A percentile compares a stretch with the other conserved stretches of the same genome.
Evolutionary conservation across 1,140 invertebrate species (phyloP).

Genomic region (Bombyx mori): ASM3026992v2 NC_085114.1:1851501-1852000

Average conservation of each 20-base stretch:
- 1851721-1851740: not conserved
- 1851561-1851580: no score
- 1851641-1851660: no score
- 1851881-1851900: conserved; percentile 70
- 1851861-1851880: conserved; percentile 74
- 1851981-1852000: conserved; percentile 45
- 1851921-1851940: conserved; percentile 64
- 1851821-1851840: conserved; percentile 27
- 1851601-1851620: no score
- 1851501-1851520: no score
- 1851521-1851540: no score
- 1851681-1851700: not conserved
- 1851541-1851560: no score
- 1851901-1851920: conserved; percentile 69
- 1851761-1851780: conserved; percentile 67
- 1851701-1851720: conserved; percentile 1
- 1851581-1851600: no score
- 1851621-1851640: no score
- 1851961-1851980: conserved; percentile 64
- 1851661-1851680: no score
- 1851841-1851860: conserved; percentile 73
- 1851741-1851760: conserved; percentile 6
- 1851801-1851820: conserved; percentile 58
- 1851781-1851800: conserved; percentile 34
- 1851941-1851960: conserved; percentile 56